These are phyloP conservation scores for Orchesella cincta DNA, from an alignment of 1,140 invertebrate species.

Conservation along the genomic window DNA sequence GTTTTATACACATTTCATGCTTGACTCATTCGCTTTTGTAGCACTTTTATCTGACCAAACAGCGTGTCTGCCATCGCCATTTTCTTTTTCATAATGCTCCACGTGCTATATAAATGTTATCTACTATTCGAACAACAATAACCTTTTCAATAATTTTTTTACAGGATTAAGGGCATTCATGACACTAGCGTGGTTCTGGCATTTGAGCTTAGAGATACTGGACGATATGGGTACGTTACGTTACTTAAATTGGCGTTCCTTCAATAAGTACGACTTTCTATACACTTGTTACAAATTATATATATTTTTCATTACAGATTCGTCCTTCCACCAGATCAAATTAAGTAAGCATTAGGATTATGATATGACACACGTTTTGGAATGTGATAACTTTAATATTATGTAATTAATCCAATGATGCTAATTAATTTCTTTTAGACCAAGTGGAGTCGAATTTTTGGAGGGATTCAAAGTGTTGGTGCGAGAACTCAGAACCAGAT, in stretches of 20 bases:
- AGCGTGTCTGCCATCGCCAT: not conserved
- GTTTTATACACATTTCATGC: too few relatives aligned
- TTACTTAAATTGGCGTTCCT: not conserved
- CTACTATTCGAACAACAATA: too few relatives aligned
- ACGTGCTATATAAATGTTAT: not conserved
- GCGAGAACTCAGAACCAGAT: constrained; percentile 28
- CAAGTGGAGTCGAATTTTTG: constrained; percentile 40
- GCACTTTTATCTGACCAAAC: not conserved
- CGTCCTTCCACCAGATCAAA: not conserved
- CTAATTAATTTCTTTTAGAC: constrained; percentile 8
- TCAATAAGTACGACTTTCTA: not conserved
- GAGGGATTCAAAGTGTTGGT: constrained; percentile 35
- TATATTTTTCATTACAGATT: constrained; percentile 16
- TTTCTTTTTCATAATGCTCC: not conserved
- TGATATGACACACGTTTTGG: not conserved
- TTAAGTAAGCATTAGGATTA: not conserved
- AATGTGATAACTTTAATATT: not conserved
- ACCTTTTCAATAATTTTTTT: too few relatives aligned
- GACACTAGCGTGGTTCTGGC: constrained; percentile 22
- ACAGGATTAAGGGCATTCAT: constrained; percentile 26
- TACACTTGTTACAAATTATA: not conserved
- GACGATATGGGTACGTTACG: constrained; percentile 10
- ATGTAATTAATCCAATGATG: not conserved
- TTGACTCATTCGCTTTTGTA: too few relatives aligned
- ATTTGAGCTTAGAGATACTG: constrained; percentile 23